Conservation (phyloP, 2,888 invertebrate genomes). For the Eupeodes luniger region DNA sequence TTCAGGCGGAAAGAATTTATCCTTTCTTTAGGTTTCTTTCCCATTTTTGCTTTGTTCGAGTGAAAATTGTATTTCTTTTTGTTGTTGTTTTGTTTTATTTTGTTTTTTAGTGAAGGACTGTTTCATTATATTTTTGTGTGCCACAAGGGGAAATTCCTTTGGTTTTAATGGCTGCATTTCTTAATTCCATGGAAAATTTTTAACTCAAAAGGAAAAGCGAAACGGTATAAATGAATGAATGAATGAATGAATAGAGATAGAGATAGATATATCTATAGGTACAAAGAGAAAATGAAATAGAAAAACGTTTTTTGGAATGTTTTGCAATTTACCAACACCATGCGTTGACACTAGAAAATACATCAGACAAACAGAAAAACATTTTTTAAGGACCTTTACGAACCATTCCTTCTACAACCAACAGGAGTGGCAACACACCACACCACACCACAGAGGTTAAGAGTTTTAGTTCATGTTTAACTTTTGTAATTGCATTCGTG, state of each 20-base stretch:
- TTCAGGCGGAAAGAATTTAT: slow-evolving; percentile 61
- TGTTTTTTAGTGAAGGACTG: slow-evolving; percentile 4
- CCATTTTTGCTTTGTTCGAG: slow-evolving; percentile 15
- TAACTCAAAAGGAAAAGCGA: slow-evolving; percentile 26
- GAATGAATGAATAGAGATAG: not conserved
- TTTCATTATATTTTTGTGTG: slow-evolving; percentile 54
- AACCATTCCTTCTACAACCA: slow-evolving; percentile 1
- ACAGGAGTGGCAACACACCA: slow-evolving; percentile 45
- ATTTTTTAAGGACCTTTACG: slow-evolving; percentile 32
- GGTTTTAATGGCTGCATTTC: slow-evolving; percentile 70
- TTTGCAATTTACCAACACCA: slow-evolving; percentile 67
- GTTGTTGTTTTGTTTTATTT: slow-evolving; percentile 4
- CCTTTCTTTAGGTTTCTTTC: slow-evolving; percentile 37
- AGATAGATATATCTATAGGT: not conserved
- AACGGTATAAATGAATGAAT: slow-evolving; percentile 12
- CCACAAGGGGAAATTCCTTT: slow-evolving; percentile 61
- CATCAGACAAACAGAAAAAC: not conserved
- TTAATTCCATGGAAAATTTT: slow-evolving; percentile 62
- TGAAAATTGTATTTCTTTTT: not conserved
- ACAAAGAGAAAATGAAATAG: slow-evolving; percentile 29
- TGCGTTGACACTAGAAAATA: slow-evolving; percentile 42
- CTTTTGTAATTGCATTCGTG: slow-evolving; percentile 51
- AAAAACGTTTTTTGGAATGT: slow-evolving; percentile 40
- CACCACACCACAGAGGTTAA: slow-evolving; percentile 47
- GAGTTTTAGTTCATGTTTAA: slow-evolving; percentile 57